phyloP scores from a whole-genome alignment of 2,113 vertebrate genomes.

The Mungos mungo region DNA sequence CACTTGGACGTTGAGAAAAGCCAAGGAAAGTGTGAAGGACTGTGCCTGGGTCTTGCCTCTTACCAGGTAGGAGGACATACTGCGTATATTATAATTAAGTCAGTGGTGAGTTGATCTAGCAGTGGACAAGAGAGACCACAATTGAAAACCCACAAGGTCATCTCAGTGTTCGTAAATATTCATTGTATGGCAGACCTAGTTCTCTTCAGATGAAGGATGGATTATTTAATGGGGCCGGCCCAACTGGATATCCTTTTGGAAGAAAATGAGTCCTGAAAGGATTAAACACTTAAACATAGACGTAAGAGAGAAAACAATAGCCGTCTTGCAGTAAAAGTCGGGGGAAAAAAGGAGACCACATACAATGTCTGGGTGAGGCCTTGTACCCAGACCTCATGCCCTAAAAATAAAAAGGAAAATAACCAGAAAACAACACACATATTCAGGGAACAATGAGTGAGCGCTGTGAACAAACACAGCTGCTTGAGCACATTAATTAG shows the following conservation, averaged over 20 bases:
- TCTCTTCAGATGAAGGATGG: background rate
- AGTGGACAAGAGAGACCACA: background rate
- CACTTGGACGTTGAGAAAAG: background rate
- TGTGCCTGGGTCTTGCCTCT: background rate
- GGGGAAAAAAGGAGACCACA: background rate
- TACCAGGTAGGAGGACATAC: background rate
- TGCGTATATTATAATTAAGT: background rate
- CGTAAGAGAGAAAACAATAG: conserved; percentile 1
- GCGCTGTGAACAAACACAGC: background rate
- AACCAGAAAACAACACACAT: background rate
- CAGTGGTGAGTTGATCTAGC: background rate
- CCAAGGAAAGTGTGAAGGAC: background rate
- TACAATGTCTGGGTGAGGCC: background rate
- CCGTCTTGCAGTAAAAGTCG: background rate
- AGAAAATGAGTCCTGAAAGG: conserved; percentile 33
- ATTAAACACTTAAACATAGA: background rate
- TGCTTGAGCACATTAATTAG: background rate
- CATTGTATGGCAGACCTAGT: background rate
- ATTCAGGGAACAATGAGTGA: background rate
- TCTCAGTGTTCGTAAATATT: background rate
- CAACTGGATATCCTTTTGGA: background rate
- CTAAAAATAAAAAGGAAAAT: background rate
- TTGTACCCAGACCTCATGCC: background rate
- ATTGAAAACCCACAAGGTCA: background rate
- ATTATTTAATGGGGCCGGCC: background rate